Conservation (phyloP, 2,113 vertebrate genomes). For the Elaphurus davidianus region DNA sequence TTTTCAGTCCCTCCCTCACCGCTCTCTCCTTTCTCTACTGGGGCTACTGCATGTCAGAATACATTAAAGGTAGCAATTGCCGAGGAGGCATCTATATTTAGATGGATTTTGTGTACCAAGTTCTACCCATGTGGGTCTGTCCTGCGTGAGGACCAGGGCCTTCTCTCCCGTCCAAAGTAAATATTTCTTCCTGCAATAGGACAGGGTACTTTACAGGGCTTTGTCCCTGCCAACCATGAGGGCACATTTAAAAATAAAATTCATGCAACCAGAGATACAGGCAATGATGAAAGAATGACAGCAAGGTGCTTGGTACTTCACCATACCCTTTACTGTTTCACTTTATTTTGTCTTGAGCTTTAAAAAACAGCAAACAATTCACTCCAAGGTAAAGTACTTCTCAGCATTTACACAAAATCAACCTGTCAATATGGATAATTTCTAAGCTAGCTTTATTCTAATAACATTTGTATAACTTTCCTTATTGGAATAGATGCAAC, state of each 20-base stretch:
- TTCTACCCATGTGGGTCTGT: not conserved
- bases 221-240: not conserved
- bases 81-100: not conserved
- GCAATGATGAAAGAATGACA: not conserved
- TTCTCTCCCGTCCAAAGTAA: not conserved
- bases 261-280: not conserved
- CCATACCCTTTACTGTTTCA: not conserved
- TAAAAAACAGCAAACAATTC: not conserved
- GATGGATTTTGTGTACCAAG: not conserved
- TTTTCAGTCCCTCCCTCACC: not conserved
- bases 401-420: not conserved
- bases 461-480: not conserved
- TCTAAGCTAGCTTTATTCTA: not conserved
- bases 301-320: not conserved
- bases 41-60: not conserved
- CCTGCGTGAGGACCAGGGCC: not conserved
- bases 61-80: not conserved
- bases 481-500: not conserved
- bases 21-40: not conserved
- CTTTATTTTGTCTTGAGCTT: not conserved
- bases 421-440: not conserved
- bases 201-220: not conserved
- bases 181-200: not conserved
- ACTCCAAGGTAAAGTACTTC: not conserved
- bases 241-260: constrained; percentile 24